Base-by-base conservation (phyloP, 2,113 vertebrate species). In the Ptilorrhoa leucosticta region DNA sequence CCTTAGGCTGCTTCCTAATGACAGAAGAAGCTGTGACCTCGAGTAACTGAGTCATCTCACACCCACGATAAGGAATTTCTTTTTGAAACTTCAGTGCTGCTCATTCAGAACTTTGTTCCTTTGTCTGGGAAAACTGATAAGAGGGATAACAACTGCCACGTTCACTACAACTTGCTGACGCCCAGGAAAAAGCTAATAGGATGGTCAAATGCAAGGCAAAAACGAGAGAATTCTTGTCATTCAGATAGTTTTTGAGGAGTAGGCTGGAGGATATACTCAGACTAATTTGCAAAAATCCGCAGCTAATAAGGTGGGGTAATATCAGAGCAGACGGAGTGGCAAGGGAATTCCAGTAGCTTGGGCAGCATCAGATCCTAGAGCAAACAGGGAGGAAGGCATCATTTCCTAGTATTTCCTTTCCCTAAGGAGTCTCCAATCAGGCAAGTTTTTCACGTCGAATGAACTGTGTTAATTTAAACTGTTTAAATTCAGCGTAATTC, bases 81-180 rank as follows among this genome's bases (percentile, higher is more conserved):
- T 96, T 96, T 86, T 88, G 70, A 97, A 95, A 97, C 2, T 10
- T 85, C 79, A 92, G 28, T 58, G 68, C 42, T 84, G 61, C 60
- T 94, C 81, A 88, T 84, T 96, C 68, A 96, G 96, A 71, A 93
- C 93, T 93, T 97, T 97, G 96, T 70, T 95, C 93, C 76, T 92
- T 10, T 45, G 60, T 88, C 84, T 94, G 81, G 72, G 87, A 94
- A 50, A 84, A 82, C 76, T 90, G 93, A 93, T 97, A 98, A 97
- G 85, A 66, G 33, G 26, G 54, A 89, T 7, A 63, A 86, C 84
- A 96, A 86, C 86, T 91, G 73, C 83, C 85, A 96, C 1, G 2
- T 72, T 94, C 72, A 35, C 58, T 66, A 57, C 37, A 81, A 51
- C 79, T 50, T 83, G 82, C 44, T 84, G 51, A 69, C 0, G 0